Conservation (phyloP, 2,797 vertebrate genomes). For the Antrozous pallidus region DNA sequence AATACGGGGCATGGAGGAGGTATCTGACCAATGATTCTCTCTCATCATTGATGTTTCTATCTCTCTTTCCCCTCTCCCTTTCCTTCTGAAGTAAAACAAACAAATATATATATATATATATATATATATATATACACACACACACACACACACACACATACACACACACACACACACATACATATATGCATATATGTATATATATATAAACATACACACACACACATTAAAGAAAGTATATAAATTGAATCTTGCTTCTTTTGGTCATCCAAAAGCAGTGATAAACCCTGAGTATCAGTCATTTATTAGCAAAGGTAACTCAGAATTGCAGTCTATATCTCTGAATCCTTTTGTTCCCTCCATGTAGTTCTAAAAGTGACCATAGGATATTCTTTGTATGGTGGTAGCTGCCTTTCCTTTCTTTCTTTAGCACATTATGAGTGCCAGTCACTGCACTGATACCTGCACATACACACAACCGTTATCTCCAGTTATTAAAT, state of each 20-base stretch:
- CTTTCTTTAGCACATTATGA: not conserved
- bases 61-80: too few relatives aligned
- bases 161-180: too few relatives aligned
- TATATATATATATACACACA: too few relatives aligned
- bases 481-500: not conserved
- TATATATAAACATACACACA: too few relatives aligned
- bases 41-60: too few relatives aligned
- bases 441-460: not conserved
- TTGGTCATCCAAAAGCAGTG: not conserved
- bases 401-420: not conserved
- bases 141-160: too few relatives aligned
- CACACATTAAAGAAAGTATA: not conserved
- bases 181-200: too few relatives aligned
- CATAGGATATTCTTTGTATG: not conserved
- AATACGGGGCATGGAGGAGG: too few relatives aligned
- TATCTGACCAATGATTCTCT: too few relatives aligned
- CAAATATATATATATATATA: too few relatives aligned
- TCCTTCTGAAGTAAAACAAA: too few relatives aligned
- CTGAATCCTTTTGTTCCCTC: not conserved
- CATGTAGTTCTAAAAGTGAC: not conserved
- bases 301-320: constrained; percentile 16
- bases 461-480: not conserved
- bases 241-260: not conserved
- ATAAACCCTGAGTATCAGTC: not conserved
- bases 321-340: not conserved